Conservation (phyloP, 2,888 invertebrate species). For the Pheosia gnoma region DNA sequence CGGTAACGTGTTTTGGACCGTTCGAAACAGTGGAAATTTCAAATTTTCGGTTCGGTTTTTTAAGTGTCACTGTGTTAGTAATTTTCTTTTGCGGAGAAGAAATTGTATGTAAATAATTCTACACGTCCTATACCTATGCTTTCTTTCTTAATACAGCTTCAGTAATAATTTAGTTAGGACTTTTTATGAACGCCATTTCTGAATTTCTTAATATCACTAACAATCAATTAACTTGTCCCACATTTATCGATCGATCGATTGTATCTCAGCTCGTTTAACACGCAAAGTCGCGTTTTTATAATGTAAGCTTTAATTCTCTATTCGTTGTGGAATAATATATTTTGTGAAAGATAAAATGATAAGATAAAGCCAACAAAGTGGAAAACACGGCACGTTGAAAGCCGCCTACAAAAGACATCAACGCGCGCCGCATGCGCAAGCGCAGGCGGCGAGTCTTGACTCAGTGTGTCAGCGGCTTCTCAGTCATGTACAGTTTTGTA, state of each 20-base stretch:
- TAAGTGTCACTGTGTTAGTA: slow-evolving; percentile 59
- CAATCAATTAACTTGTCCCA: slow-evolving; percentile 37
- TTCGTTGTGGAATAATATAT: slow-evolving; percentile 26
- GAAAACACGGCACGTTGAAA: slow-evolving; percentile 46
- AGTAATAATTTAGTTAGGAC: neutral
- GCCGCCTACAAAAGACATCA: slow-evolving; percentile 74
- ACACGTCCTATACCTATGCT: neutral
- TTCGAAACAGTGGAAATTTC: slow-evolving; percentile 58
- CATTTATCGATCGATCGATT: slow-evolving; percentile 16
- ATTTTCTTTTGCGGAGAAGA: slow-evolving; percentile 33
- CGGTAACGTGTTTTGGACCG: slow-evolving; percentile 57
- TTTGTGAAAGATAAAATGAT: slow-evolving; percentile 34
- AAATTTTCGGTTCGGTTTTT: slow-evolving; percentile 46
- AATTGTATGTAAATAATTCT: slow-evolving; percentile 13
- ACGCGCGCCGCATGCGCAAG: slow-evolving; percentile 58
- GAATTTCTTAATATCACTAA: slow-evolving; percentile 21
- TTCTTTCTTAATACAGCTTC: neutral
- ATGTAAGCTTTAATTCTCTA: slow-evolving; percentile 19
- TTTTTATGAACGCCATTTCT: slow-evolving; percentile 17
- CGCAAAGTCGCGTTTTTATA: slow-evolving; percentile 21
- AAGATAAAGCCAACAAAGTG: slow-evolving; percentile 49
- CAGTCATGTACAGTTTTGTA: slow-evolving; percentile 46
- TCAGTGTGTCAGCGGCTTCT: slow-evolving; percentile 41
- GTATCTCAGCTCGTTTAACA: slow-evolving; percentile 16
- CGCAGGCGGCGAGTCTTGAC: slow-evolving; percentile 6